A percentile compares a stretch with the other conserved stretches of the same genome.
Conservation (phyloP, 2,797 vertebrate genomes). For the Pitangus sulphuratus region DNA sequence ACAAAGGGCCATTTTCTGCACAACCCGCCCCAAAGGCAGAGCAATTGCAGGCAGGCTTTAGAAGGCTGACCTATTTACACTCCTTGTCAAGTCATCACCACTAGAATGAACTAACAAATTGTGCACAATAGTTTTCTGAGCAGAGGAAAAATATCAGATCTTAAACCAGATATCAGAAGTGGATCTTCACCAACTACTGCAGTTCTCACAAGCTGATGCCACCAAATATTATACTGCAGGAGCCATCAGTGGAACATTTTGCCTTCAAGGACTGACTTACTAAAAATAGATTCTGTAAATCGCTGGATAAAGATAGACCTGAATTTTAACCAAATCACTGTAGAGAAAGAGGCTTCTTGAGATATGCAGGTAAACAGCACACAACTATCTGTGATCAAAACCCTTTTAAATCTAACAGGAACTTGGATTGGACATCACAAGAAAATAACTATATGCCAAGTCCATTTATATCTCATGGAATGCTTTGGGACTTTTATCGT, state of each 20-base stretch:
- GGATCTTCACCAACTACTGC: not conserved
- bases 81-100: not conserved
- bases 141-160: not conserved
- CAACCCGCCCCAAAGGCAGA: not conserved
- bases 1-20: not conserved
- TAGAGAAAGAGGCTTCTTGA: conserved; percentile 3
- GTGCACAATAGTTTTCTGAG: not conserved
- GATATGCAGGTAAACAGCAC: conserved; percentile 46
- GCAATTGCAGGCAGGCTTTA: not conserved
- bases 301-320: not conserved
- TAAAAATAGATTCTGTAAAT: conserved; percentile 35
- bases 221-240: not conserved
- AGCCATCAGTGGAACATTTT: not conserved
- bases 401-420: conserved; percentile 34
- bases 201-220: not conserved
- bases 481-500: conserved; percentile 34
- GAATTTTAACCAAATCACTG: conserved; percentile 17
- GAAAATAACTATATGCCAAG: conserved; percentile 45
- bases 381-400: conserved; percentile 34
- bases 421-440: conserved; percentile 63
- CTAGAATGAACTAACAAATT: not conserved
- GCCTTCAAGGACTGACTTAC: not conserved
- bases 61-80: not conserved
- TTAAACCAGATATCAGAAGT: not conserved
- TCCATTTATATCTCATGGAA: conserved; percentile 50